These are phyloP conservation scores for Conus ventricosus DNA, from an alignment of 1,140 invertebrate genomes.

Conservation along the genomic window DNA sequence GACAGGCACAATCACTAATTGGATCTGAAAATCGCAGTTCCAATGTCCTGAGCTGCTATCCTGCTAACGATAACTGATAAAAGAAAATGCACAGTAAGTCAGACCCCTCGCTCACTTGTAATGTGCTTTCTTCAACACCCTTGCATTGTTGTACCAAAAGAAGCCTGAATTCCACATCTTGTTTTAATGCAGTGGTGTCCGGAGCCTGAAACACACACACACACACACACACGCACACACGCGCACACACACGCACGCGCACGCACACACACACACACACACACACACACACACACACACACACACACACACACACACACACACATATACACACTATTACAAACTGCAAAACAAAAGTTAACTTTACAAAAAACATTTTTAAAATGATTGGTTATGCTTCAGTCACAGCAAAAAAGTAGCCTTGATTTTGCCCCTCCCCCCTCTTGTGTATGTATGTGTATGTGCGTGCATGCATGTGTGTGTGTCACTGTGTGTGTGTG, in stretches of 20 bases:
- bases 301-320: neutral
- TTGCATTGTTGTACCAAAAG: conserved; percentile 50
- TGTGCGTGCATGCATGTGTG: no score
- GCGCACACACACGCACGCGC: no score
- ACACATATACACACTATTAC: neutral
- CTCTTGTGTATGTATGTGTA: no score
- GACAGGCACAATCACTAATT: no score
- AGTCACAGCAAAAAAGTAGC: no score
- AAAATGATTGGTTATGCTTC: no score
- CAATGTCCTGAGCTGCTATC: no score
- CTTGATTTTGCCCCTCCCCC: no score
- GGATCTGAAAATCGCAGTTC: no score
- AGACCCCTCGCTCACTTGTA: conserved; percentile 38
- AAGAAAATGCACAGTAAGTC: no score
- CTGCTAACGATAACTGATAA: neutral
- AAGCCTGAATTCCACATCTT: conserved; percentile 61
- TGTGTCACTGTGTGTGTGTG: no score
- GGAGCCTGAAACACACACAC: conserved; percentile 20
- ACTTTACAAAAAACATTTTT: neutral
- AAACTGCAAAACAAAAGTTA: neutral
- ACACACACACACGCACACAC: neutral
- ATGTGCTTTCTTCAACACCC: conserved; percentile 24
- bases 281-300: neutral
- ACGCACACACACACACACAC: neutral
- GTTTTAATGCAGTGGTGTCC: conserved; percentile 10